Conservation (phyloP, 1,140 invertebrate genomes). For the Eumeta japonica region DNA sequence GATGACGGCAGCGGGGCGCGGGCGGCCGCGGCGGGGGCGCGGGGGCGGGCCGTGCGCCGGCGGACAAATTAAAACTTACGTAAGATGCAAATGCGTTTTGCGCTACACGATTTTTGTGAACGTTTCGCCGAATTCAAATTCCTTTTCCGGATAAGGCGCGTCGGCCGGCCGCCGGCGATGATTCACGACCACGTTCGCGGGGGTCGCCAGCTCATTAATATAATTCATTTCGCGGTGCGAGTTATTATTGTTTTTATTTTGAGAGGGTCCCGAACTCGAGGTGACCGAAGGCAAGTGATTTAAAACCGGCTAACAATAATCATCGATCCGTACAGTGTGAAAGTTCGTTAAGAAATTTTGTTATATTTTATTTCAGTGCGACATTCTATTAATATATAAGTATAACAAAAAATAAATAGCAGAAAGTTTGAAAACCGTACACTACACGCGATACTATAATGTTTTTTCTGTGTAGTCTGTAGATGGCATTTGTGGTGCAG, state of each 20-base stretch:
- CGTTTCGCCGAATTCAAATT: slow-evolving; percentile 2
- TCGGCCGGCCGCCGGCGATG: slow-evolving; percentile 8
- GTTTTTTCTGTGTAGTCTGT: too few relatives aligned
- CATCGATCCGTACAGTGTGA: background rate
- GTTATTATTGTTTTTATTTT: too few relatives aligned
- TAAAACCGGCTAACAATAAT: too few relatives aligned
- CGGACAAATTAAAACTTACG: slow-evolving; percentile 30
- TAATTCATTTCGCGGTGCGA: slow-evolving; percentile 20
- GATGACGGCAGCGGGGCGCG: slow-evolving; percentile 18
- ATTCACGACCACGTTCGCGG: slow-evolving; percentile 15
- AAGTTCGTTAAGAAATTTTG: slow-evolving; percentile 6
- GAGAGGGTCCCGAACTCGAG: too few relatives aligned
- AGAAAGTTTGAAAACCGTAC: too few relatives aligned
- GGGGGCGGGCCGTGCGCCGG: slow-evolving; percentile 12
- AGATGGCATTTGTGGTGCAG: too few relatives aligned
- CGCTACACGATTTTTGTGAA: slow-evolving; percentile 1
- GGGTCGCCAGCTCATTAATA: slow-evolving; percentile 11
- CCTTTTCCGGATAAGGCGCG: slow-evolving; percentile 12
- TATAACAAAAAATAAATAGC: too few relatives aligned
- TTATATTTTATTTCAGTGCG: slow-evolving; percentile 9
- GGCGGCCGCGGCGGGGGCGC: background rate
- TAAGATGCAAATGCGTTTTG: slow-evolving; percentile 22
- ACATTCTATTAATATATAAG: too few relatives aligned
- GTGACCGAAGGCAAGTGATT: too few relatives aligned
- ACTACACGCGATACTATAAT: too few relatives aligned